Evolutionary conservation across 2,888 invertebrate species (phyloP).

Genomic region (Cantharis lateralis): DNA sequence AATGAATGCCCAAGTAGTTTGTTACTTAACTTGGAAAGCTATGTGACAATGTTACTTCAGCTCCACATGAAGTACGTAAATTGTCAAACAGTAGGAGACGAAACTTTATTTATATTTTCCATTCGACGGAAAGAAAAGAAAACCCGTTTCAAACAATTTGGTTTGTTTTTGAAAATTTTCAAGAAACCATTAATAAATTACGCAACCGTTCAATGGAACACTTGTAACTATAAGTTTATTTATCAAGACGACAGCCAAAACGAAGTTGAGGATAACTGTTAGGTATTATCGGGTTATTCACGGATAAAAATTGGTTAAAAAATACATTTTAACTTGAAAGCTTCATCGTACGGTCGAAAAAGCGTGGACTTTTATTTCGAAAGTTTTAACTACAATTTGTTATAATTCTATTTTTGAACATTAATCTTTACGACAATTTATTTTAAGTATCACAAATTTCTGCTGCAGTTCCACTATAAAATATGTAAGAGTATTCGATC

Average conservation of each 20-base stretch:
- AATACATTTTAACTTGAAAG: not conserved
- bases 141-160: not conserved
- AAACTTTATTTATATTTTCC: not conserved
- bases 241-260: not conserved
- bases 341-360: not conserved
- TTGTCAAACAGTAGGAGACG: not conserved
- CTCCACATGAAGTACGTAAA: not conserved
- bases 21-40: conserved; percentile 16
- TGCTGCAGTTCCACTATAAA: conserved; percentile 21
- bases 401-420: not conserved
- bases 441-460: conserved; percentile 30
- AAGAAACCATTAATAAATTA: not conserved
- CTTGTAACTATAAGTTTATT: not conserved
- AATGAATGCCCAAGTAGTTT: conserved; percentile 20
- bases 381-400: not conserved
- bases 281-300: not conserved
- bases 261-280: not conserved
- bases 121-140: not conserved
- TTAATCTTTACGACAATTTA: conserved; percentile 26
- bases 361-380: not conserved
- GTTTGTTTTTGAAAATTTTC: not conserved
- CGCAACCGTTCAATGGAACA: not conserved
- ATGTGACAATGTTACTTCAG: not conserved
- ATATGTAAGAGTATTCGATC: conserved; percentile 24
- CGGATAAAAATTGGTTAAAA: not conserved